phyloP scores from a whole-genome alignment of 2,797 vertebrate genomes.

The Taeniopygia guttata region DNA sequence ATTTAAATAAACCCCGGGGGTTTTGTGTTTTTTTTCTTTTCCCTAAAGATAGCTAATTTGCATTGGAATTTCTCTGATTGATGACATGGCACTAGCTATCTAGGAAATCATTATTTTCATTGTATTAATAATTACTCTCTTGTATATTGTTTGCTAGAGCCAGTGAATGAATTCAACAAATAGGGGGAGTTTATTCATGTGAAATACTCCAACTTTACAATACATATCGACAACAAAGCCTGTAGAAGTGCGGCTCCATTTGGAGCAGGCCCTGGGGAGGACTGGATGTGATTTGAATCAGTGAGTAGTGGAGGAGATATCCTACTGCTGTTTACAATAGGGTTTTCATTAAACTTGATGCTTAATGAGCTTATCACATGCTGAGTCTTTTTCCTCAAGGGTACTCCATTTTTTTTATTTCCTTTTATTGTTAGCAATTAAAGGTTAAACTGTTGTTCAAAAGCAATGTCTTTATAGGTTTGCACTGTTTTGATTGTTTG shows the following conservation, averaged over 20 bases:
- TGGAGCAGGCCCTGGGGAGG: background rate
- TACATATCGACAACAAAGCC: conserved; percentile 8
- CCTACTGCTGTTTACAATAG: conserved; percentile 14
- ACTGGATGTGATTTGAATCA: conserved; percentile 19
- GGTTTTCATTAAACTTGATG: conserved; percentile 35
- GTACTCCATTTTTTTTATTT: conserved; percentile 56
- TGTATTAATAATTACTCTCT: background rate
- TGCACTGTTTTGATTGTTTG: background rate
- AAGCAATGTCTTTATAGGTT: background rate
- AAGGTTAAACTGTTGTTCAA: conserved; percentile 50
- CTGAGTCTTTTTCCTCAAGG: conserved; percentile 33
- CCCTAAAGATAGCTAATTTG: background rate
- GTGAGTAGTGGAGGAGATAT: conserved; percentile 23
- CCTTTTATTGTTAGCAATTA: conserved; percentile 49
- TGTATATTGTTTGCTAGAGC: background rate
- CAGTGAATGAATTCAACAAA: background rate
- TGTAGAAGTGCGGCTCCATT: background rate
- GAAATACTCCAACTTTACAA: background rate
- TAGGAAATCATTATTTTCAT: background rate
- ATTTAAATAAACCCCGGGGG: background rate
- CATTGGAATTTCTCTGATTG: background rate
- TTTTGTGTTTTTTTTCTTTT: background rate
- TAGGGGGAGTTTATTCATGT: background rate
- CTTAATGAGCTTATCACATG: conserved; percentile 55
- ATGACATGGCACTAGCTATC: background rate